These are phyloP conservation scores for Sclerodermus sp. DNA, from an alignment of 2,888 invertebrate genomes.

Conservation along the genomic window DNA sequence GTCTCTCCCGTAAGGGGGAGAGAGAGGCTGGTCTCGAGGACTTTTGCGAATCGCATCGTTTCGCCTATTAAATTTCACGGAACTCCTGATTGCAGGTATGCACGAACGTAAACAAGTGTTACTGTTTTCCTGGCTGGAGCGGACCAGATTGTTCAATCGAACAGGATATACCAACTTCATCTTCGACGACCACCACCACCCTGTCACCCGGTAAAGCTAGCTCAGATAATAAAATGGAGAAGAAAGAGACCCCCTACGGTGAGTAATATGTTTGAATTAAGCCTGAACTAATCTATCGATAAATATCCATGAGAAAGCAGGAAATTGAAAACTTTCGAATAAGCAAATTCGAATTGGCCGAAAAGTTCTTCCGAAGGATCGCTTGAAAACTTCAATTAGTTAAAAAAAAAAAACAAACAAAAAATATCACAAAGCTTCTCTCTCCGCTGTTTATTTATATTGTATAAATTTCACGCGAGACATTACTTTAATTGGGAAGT, in stretches of 20 bases:
- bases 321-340: slow-evolving; percentile 3
- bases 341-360: too few species aligned
- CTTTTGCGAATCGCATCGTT: too few species aligned
- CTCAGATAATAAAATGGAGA: slow-evolving; percentile 69
- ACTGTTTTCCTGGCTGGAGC: slow-evolving; percentile 85
- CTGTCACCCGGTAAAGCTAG: slow-evolving; percentile 62
- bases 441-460: too few species aligned
- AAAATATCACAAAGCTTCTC: too few species aligned
- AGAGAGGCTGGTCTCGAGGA: too few species aligned
- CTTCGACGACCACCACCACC: slow-evolving; percentile 63
- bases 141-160: slow-evolving; percentile 85
- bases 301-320: slow-evolving; percentile 8
- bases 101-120: slow-evolving; percentile 90
- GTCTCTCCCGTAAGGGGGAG: too few species aligned
- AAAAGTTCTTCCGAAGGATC: too few species aligned
- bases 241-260: slow-evolving; percentile 93
- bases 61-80: neutral
- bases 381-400: too few species aligned
- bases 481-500: too few species aligned
- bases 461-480: too few species aligned
- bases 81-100: slow-evolving; percentile 72
- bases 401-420: too few species aligned
- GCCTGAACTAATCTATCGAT: neutral
- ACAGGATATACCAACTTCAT: slow-evolving; percentile 68
- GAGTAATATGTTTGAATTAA: slow-evolving; percentile 59